Evolutionary conservation across 2,888 invertebrate genomes (phyloP), one percentile per base, ranked within the genome.

Genomic region (Dasysyrphus tricinctus): DNA sequence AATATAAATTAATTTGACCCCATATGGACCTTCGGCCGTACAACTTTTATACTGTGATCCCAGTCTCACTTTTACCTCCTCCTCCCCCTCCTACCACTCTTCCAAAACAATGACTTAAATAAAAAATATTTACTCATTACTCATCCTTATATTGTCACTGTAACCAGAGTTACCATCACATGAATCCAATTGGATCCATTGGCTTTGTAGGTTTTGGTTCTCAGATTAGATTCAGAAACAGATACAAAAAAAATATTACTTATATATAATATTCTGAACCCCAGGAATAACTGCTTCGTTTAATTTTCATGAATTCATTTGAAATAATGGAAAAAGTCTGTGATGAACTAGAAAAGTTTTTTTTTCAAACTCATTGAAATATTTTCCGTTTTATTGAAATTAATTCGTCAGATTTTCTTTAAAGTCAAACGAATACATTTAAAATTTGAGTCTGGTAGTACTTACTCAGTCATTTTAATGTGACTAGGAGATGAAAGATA

Each of bases 1-100:
- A 67, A 82, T 79, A 78, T 85, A 82, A 86, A 86, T 86, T 86
- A 79, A 82, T 86, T 86, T 86, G 86, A 82, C 86, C 86, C 61
- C 78, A 44, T 79, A 34, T 79, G 32, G 81, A 82, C 78, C 78
- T 86, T 82, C 81, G 78, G 65, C 51, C 70, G 56, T 61, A 81
- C 51, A 65, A 70, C 44, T 69, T 49, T 78, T 65, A n/a, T n/a
- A 29, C 39, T 37, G 51, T 73, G 61, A 72, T 72, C 75, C 54
- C 67, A 56, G 44, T 44, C 44, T 63, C 44, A 67, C 57, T 14
- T 54, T 9, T 47, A 39, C 16, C 24, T 0, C 5, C 19, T 11
- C 14, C 6, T 1, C 14, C 44, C 14, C 6, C 1, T 6, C 44
- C 14, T 4, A 8, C 44, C 6, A 2, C 16, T 44, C 1, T 4